Base-by-base conservation (phyloP, 1,140 invertebrate species). In the Luehdorfia chinensis region DNA sequence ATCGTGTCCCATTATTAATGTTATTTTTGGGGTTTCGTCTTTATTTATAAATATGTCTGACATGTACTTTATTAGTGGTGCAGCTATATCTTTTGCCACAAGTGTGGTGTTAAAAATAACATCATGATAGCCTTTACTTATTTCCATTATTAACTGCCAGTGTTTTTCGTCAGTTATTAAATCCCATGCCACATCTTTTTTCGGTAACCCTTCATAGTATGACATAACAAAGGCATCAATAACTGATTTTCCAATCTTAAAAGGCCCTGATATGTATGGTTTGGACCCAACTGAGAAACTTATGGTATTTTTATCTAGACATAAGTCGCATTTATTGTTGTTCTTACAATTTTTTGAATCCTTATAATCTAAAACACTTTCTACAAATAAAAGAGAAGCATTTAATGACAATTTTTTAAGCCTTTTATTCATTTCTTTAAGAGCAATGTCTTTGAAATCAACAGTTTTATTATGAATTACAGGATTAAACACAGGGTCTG, bases 181-280 rank as follows among this genome's bases (percentile, higher is more conserved):
- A 5, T 74, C 75, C 76, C 78, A 80, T 2, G 71, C 80, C 7
- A 83, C 66, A 2, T 72, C 49, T 45, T 70, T 53, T 21, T 61
- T 15, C 0, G 61, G 50, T 30, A 55, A 56, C 0, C 76, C 78
- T 51, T 80, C 70, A 21, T 81, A 85, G 30, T 67, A 80, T 21
- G 70, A 65, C 81, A 85, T 85, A n/a, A 76, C 30, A 51, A 81
- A 85, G 0, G 64, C 48, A 46, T 85, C 81, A 4, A 81, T 59
- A 15, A 74, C 54, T 0, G 54, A 37, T 49, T 83, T 85, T 2
- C 61, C 61, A 5, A 74, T 53, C 7, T 44, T 49, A 6, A 85
- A 52, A 4, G 81, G 71, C 7, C 81, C 81, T 11, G 49, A 39
- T 3, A 81, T 28, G 44, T 77, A 46, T 1, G 76, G 76, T 52